Conservation (phyloP, 2,797 vertebrate genomes). For the Babyrousa celebensis region DNA sequence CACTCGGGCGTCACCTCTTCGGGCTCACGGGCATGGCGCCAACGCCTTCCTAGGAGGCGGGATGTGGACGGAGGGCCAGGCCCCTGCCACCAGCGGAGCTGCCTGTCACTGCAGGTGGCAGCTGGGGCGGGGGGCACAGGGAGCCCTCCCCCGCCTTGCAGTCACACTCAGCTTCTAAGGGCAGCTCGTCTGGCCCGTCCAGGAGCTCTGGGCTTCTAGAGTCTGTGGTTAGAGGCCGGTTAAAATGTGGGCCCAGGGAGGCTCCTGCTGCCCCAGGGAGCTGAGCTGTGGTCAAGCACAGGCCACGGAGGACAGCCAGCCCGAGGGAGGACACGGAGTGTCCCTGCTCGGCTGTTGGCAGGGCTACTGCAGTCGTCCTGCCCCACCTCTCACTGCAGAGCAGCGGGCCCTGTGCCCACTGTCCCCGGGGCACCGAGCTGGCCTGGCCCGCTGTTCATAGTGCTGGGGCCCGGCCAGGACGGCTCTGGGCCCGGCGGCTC, state of each 20-base stretch:
- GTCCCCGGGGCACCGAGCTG: rapidly evolving
- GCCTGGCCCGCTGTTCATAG: not conserved
- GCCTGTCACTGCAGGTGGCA: not conserved
- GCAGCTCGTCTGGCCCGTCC: conserved; percentile 83
- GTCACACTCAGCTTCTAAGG: conserved; percentile 74
- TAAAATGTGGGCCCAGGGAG: conserved; percentile 90
- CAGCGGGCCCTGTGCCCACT: not conserved
- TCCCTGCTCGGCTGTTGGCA: conserved; percentile 89
- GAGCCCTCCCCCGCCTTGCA: not conserved
- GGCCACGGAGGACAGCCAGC: conserved; percentile 90
- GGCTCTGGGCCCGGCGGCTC: conserved; percentile 32
- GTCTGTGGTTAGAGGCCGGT: conserved; percentile 91
- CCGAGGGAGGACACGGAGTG: conserved; percentile 84
- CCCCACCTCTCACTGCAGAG: not conserved
- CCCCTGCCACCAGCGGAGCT: not conserved
- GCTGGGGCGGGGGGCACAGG: not conserved
- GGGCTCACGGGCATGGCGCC: rapidly evolving
- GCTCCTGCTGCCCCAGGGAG: conserved; percentile 92
- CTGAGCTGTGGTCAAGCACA: conserved; percentile 93
- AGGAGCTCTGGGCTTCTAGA: conserved; percentile 89
- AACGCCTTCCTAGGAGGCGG: no score
- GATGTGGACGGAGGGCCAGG: not conserved
- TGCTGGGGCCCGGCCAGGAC: rapidly evolving
- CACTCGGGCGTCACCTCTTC: rapidly evolving
- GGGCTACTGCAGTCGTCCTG: conserved; percentile 48